These are phyloP conservation scores for Hylaeus anthracinus DNA, from an alignment of 1,140 invertebrate species.

Conservation along the genomic window DNA sequence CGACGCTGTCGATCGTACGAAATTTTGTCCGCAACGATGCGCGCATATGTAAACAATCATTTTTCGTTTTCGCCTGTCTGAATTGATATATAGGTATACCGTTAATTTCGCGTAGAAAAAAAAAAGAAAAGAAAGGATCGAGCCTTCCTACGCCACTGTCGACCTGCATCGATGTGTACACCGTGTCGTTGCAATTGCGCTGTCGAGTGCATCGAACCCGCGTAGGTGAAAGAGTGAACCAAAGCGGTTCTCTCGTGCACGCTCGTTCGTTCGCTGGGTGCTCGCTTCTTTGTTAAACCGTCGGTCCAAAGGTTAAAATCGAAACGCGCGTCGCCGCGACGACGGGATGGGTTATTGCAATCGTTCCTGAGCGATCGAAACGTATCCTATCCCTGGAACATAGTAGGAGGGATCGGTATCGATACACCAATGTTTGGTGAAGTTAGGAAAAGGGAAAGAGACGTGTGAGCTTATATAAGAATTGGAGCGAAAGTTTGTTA, in stretches of 20 bases:
- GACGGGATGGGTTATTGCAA: conserved; percentile 3
- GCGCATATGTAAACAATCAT: too few relatives aligned
- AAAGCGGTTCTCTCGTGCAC: conserved; percentile 50
- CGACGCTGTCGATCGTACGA: too few relatives aligned
- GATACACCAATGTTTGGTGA: too few relatives aligned
- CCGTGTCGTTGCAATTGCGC: conserved; percentile 59
- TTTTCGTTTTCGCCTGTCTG: too few relatives aligned
- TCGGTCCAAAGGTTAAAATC: conserved; percentile 50
- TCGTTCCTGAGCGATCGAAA: background rate
- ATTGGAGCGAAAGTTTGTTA: too few relatives aligned
- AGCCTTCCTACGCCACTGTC: conserved; percentile 27
- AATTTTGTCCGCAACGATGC: too few relatives aligned
- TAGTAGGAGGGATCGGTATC: too few relatives aligned
- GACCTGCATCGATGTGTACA: conserved; percentile 46
- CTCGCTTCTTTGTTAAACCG: conserved; percentile 53
- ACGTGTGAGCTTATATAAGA: too few relatives aligned
- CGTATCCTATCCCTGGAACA: background rate
- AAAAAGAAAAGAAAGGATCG: too few relatives aligned
- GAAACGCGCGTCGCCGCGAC: conserved; percentile 22
- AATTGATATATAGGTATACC: too few relatives aligned
- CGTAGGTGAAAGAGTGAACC: conserved; percentile 69
- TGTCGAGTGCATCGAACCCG: conserved; percentile 66
- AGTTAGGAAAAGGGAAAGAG: too few relatives aligned
- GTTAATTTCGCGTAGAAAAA: too few relatives aligned
- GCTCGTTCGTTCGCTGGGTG: conserved; percentile 43